Evolutionary conservation across 2,797 vertebrate genomes (phyloP), one percentile per base, ranked within the genome.

Genomic region (Sphenopsis melanotis): DNA sequence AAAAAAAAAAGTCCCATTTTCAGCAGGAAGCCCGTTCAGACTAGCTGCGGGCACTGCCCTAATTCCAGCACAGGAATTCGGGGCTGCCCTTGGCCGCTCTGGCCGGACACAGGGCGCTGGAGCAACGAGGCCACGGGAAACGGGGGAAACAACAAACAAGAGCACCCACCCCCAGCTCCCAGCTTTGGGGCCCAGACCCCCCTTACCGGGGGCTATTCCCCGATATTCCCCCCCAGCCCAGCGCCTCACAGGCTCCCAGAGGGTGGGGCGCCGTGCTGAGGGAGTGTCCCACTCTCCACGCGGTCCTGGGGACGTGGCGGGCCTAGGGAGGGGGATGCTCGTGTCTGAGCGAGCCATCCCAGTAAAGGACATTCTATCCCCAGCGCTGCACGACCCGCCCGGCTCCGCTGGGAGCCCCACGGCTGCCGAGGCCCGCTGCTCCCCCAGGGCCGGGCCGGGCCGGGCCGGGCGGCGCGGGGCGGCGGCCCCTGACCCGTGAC

Each of bases 401-500:
- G 24, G 56, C 53, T 15, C 21, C 21, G 20, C 32, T 3, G 24
- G 10, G 39, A 29, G 19, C 15, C 37, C 59, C 9, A 6, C 29
- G 7, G 5, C 20, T 12, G 39, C 41, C 11, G 11, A 18, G 22
- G 41, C 41, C 15, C 32, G 16, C 41, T 0, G 22, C 16, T 16
- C 7, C 20, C 16, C 16, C 49, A 7, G 26, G 5, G 24, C 47
- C 26, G 47, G 13, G 53, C 44, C 21, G 44, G 6, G 21, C 18
- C 18, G 6, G 11, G 44, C 20, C 10, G 42, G 9, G 41, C 18
- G 18, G 42, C 2, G 42, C 21, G 3, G 44, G 4, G 44, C 22
- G 26, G 5, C 24, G 4, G 29, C 11, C 42, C 0, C 42, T 0
- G 12, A 0, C 11, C 26, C 16, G 11, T 84, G 83, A 84, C 79